phyloP scores from a whole-genome alignment of 2,888 invertebrate species.

The Ormyrus nitidulus region DNA sequence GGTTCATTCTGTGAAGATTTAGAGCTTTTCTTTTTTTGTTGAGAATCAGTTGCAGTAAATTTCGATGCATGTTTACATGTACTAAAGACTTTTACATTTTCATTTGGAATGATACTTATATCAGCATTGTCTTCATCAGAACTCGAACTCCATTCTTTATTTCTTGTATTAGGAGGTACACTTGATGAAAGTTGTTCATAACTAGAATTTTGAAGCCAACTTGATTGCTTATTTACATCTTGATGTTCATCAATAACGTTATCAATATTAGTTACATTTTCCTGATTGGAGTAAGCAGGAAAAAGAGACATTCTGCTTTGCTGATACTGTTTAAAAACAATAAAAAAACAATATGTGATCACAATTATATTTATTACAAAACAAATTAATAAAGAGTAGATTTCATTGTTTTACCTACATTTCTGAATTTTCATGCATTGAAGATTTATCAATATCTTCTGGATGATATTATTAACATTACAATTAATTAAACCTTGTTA shows the following conservation, averaged over 20 bases:
- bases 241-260: background rate
- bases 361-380: too few species aligned
- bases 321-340: background rate
- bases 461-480: too few species aligned
- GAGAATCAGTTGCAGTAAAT: background rate
- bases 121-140: constrained; percentile 46
- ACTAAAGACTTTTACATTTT: background rate
- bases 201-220: constrained; percentile 55
- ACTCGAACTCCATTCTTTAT: constrained; percentile 33
- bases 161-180: background rate
- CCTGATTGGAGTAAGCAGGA: constrained; percentile 50
- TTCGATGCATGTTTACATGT: background rate
- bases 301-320: constrained; percentile 53
- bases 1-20: constrained; percentile 5
- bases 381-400: too few species aligned
- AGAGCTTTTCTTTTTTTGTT: background rate
- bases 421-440: too few species aligned
- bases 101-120: background rate
- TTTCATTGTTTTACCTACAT: too few species aligned
- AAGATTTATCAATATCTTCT: too few species aligned
- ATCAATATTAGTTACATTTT: background rate
- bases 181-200: constrained; percentile 39
- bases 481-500: too few species aligned
- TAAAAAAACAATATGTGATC: too few species aligned
- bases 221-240: constrained; percentile 12